Percentiles rank a stretch among this genome's conserved stretches.
Conservation (phyloP, 1,140 invertebrate species). For the Anadara kagoshimensis region DNA sequence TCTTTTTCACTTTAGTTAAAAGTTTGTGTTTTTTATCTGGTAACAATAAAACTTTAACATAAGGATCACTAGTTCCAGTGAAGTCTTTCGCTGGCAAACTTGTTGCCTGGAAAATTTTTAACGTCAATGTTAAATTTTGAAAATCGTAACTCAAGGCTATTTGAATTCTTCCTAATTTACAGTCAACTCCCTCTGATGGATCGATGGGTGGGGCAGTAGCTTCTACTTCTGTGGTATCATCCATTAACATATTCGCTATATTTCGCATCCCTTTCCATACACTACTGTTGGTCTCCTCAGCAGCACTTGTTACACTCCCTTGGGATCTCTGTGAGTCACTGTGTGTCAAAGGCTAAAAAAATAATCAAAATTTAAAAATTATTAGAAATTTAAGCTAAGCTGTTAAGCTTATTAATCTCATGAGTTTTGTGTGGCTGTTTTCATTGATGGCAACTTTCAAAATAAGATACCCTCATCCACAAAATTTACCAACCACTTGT, state of each 20-base stretch:
- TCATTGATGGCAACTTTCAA: no score
- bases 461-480: no score
- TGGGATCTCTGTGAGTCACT: conserved; percentile 39
- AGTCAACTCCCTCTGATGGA: conserved; percentile 64
- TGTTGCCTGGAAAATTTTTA: conserved; percentile 84
- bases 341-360: conserved; percentile 42
- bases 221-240: conserved; percentile 57
- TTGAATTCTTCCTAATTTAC: conserved; percentile 81
- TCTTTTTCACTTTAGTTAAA: conserved; percentile 96
- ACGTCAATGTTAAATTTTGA: conserved; percentile 92
- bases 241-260: conserved; percentile 67
- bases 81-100: conserved; percentile 95
- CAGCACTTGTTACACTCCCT: conserved; percentile 7
- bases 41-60: conserved; percentile 86
- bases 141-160: conserved; percentile 97
- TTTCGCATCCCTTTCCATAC: conserved; percentile 55
- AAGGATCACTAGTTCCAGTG: conserved; percentile 87
- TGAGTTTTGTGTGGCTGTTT: no score
- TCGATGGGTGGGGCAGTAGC: conserved; percentile 44
- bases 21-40: conserved; percentile 98
- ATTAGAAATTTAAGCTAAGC: no score
- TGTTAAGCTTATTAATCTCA: no score
- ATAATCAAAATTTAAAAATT: not conserved
- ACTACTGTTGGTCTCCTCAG: conserved; percentile 47
- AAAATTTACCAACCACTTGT: no score